Percentiles rank a stretch among this genome's conserved stretches.
Evolutionary conservation across 1,140 invertebrate species (phyloP).

Genomic region (Mizuhopecten yessoensis): DNA sequence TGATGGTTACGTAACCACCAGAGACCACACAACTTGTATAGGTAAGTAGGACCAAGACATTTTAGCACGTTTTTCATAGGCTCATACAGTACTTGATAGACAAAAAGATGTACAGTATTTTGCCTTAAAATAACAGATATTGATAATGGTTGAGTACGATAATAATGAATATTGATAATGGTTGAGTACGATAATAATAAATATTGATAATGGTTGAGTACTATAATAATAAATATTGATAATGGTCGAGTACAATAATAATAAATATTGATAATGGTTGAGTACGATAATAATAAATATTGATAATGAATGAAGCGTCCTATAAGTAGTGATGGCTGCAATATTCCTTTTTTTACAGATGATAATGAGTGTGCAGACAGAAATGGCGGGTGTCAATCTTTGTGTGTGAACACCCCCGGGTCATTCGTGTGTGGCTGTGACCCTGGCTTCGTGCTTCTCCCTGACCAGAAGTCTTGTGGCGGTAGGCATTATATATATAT

Average conservation of each 20-base stretch:
- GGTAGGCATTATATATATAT: too few relatives aligned
- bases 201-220: too few relatives aligned
- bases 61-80: too few relatives aligned
- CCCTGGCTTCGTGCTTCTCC: conserved; percentile 86
- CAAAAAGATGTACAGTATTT: too few relatives aligned
- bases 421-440: conserved; percentile 91
- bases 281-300: too few relatives aligned
- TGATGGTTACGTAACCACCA: conserved; percentile 92
- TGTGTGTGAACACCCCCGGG: conserved; percentile 90
- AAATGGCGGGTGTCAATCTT: conserved; percentile 86
- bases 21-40: conserved; percentile 92
- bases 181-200: too few relatives aligned
- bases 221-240: too few relatives aligned
- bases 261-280: too few relatives aligned
- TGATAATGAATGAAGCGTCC: not conserved
- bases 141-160: too few relatives aligned
- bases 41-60: conserved; percentile 85
- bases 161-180: too few relatives aligned
- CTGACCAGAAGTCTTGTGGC: conserved; percentile 88
- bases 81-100: not conserved
- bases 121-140: too few relatives aligned
- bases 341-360: conserved; percentile 84
- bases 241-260: too few relatives aligned
- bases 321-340: not conserved
- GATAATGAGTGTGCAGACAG: conserved; percentile 89